Conservation (phyloP, 2,888 invertebrate genomes). For the Lydus trimaculatus region DNA sequence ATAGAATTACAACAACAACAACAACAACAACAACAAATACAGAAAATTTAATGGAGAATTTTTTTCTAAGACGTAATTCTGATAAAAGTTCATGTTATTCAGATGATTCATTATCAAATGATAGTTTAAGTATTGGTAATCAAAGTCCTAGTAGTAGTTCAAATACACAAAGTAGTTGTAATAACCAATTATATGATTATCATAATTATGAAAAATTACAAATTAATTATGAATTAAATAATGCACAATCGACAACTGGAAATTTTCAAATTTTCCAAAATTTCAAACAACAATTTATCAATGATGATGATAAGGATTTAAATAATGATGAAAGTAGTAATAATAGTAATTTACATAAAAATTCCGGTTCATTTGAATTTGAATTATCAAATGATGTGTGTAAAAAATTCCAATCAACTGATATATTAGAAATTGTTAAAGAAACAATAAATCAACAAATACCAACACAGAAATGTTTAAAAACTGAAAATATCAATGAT, state of each 20-base stretch:
- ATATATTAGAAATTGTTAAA: conserved; percentile 81
- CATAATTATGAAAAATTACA: conserved; percentile 50
- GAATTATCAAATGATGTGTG: conserved; percentile 77
- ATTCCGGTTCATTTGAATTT: conserved; percentile 69
- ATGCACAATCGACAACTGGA: conserved; percentile 48
- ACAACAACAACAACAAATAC: conserved; percentile 6
- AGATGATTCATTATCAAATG: conserved; percentile 77
- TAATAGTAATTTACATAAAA: conserved; percentile 49
- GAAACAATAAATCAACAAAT: conserved; percentile 80
- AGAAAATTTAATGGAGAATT: conserved; percentile 45
- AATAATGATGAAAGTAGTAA: background rate
- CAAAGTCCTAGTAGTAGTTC: conserved; percentile 59
- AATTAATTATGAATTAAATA: conserved; percentile 52
- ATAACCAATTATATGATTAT: conserved; percentile 28
- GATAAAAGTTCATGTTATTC: conserved; percentile 76
- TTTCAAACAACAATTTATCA: conserved; percentile 41
- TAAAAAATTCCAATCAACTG: conserved; percentile 78
- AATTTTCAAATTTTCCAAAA: conserved; percentile 57
- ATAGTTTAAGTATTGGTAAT: conserved; percentile 60
- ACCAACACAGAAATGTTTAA: conserved; percentile 72
- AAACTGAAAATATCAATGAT: conserved; percentile 54
- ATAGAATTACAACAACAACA: background rate
- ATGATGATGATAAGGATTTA: conserved; percentile 15
- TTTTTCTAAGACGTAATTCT: conserved; percentile 68
- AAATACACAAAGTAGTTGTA: conserved; percentile 56